Conservation (phyloP, 2,888 invertebrate species). For the Tolmerus cingulatus region DNA sequence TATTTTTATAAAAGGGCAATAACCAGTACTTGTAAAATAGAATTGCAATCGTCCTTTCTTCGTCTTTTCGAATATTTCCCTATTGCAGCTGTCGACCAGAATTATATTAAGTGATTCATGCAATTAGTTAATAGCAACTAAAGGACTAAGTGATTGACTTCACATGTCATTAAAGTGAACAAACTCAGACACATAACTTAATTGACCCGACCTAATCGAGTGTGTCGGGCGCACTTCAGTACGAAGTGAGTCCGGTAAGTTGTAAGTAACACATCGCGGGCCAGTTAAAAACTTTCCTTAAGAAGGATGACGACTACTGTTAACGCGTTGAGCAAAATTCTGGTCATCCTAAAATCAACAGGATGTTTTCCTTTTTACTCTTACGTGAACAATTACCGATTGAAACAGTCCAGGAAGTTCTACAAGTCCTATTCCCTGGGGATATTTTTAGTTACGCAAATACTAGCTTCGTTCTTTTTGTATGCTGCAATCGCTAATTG, state of each 20-base stretch:
- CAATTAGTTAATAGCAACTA: conserved; percentile 16
- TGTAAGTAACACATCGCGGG: neutral
- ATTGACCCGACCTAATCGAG: conserved; percentile 8
- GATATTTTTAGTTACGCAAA: conserved; percentile 1
- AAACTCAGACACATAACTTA: neutral
- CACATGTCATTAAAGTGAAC: neutral
- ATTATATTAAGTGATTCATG: neutral
- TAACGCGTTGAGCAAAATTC: neutral
- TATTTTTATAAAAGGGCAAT: neutral
- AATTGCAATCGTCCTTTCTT: neutral
- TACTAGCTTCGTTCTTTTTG: neutral
- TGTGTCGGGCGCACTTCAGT: neutral
- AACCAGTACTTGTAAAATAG: neutral
- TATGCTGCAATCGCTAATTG: neutral
- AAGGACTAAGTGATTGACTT: conserved; percentile 21
- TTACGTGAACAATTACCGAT: neutral
- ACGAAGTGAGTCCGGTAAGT: neutral
- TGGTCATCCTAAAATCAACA: neutral
- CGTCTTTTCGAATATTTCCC: neutral
- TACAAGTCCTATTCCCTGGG: neutral
- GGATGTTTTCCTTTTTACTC: conserved; percentile 20
- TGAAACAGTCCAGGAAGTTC: neutral
- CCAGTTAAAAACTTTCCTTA: neutral
- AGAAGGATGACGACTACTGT: neutral
- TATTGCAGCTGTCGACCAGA: neutral